Evolutionary conservation across 2,113 vertebrate genomes (phyloP).

Genomic region (Otis tarda): DNA sequence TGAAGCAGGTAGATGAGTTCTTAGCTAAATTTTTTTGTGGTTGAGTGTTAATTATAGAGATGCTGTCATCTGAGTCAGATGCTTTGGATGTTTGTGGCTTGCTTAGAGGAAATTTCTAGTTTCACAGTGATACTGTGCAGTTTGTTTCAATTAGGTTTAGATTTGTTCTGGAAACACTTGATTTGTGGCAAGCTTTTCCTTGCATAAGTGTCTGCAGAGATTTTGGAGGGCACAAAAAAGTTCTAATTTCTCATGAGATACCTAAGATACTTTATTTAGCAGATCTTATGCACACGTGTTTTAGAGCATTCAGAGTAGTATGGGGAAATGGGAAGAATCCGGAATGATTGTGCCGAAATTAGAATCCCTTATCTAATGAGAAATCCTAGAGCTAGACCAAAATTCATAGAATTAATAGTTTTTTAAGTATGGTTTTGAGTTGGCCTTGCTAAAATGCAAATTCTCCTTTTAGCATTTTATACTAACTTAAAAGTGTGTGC

Average conservation of each 20-base stretch:
- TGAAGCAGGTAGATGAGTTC: not conserved
- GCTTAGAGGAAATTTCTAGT: not conserved
- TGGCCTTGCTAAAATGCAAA: not conserved
- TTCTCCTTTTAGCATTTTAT: not conserved
- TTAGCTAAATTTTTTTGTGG: not conserved
- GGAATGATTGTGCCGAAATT: not conserved
- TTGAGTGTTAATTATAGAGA: not conserved
- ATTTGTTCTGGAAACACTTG: not conserved
- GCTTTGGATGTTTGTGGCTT: not conserved
- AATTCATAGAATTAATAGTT: not conserved
- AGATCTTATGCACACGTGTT: not conserved
- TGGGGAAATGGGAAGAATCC: not conserved
- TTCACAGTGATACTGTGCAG: not conserved
- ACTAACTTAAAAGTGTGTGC: not conserved
- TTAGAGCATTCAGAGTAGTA: not conserved
- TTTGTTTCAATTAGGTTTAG: not conserved
- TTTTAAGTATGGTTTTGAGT: not conserved
- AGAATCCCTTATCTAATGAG: not conserved
- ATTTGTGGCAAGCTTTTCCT: not conserved
- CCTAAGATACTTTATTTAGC: not conserved
- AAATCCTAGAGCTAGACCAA: not conserved
- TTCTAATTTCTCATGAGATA: not conserved
- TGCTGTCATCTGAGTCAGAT: not conserved
- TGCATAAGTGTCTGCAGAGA: not conserved
- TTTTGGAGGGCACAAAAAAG: not conserved